These are phyloP conservation scores for Hiodon tergisus DNA, from an alignment of 2,113 vertebrate genomes.

Conservation along the genomic window DNA sequence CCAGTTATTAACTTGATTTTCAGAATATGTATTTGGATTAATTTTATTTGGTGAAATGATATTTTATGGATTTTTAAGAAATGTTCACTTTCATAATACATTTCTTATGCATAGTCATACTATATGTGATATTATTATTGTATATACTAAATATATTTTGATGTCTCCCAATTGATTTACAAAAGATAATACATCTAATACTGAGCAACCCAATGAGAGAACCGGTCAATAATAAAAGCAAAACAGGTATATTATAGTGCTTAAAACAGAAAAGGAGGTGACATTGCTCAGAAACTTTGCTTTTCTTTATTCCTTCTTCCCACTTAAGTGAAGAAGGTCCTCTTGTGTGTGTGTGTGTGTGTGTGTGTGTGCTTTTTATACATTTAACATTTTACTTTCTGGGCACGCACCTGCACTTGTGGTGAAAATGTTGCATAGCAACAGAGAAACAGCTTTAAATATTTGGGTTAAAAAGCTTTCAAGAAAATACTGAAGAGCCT, in stretches of 20 bases:
- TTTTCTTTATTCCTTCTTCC: constrained; percentile 39
- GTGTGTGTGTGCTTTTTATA: neutral
- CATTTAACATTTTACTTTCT: constrained; percentile 41
- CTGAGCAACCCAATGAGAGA: too few species aligned
- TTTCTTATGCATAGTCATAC: too few species aligned
- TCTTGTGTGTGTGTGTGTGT: neutral
- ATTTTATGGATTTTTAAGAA: neutral
- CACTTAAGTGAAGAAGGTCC: constrained; percentile 46
- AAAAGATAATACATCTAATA: too few species aligned
- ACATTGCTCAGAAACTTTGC: neutral
- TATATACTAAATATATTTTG: too few species aligned
- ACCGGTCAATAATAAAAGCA: too few species aligned
- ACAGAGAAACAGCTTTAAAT: constrained; percentile 68
- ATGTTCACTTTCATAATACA: too few species aligned
- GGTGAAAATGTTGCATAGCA: constrained; percentile 66
- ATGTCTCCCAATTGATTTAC: too few species aligned
- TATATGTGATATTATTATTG: too few species aligned
- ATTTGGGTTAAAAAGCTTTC: constrained; percentile 62
- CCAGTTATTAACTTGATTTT: neutral
- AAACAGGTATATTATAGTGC: too few species aligned
- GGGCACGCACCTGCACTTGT: constrained; percentile 54
- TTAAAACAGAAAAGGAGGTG: constrained; percentile 5
- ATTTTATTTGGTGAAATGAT: neutral
- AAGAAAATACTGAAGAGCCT: constrained; percentile 61
- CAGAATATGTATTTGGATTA: neutral